Evolutionary conservation across 2,113 vertebrate genomes (phyloP).

Genomic region (Spilogale gracilis): DNA sequence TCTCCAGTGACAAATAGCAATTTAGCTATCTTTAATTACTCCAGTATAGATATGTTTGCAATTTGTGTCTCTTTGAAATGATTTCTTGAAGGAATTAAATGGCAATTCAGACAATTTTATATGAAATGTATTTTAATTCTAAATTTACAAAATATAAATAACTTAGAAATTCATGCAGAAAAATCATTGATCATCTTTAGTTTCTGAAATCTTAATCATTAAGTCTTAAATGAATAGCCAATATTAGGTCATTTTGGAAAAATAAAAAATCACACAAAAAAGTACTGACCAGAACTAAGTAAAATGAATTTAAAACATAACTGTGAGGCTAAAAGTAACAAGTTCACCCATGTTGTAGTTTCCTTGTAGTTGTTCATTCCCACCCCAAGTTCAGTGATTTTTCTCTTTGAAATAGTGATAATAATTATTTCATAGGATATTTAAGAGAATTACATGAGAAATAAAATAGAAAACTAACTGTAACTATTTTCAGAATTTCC

Average conservation of each 20-base stretch:
- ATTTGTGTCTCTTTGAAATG: neutral
- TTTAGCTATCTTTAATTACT: neutral
- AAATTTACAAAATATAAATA: slow-evolving; percentile 16
- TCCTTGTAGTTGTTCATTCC: neutral
- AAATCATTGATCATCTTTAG: neutral
- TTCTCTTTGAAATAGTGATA: neutral
- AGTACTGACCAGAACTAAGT: neutral
- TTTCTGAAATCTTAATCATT: neutral
- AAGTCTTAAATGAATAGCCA: neutral
- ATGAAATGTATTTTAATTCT: neutral
- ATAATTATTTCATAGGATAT: neutral
- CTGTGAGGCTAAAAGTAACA: neutral
- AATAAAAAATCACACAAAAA: neutral
- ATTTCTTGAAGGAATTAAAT: slow-evolving; percentile 17
- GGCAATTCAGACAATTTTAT: neutral
- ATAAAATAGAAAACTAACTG: neutral
- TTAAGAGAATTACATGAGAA: neutral
- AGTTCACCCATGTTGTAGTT: neutral
- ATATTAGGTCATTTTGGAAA: neutral
- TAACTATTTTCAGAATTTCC: neutral
- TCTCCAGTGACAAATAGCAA: neutral
- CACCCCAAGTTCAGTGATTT: neutral
- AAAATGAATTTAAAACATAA: neutral
- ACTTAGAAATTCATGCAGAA: neutral
- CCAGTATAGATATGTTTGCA: neutral